Evolutionary conservation across 2,113 vertebrate species (phyloP).

Genomic region (Cyanoramphus novaezelandiae): DNA sequence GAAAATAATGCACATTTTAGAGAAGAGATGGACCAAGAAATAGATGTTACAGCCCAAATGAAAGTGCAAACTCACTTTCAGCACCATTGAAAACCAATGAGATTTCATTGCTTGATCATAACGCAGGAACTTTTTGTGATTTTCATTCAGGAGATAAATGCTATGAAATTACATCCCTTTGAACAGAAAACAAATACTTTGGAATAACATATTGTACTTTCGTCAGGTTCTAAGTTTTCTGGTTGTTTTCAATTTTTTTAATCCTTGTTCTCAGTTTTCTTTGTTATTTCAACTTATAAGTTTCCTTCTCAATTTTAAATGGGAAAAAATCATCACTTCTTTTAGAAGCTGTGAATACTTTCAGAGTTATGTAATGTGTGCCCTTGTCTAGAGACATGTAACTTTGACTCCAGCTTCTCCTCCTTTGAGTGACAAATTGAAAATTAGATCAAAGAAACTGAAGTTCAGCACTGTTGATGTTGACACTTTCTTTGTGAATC

Average conservation of each 20-base stretch:
- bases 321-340: background rate
- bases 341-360: background rate
- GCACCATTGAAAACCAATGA: background rate
- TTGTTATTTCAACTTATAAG: background rate
- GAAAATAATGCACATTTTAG: background rate
- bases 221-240: background rate
- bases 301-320: background rate
- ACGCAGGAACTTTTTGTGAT: background rate
- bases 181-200: background rate
- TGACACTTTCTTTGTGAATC: background rate
- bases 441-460: constrained; percentile 7
- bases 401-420: background rate
- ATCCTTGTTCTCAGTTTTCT: background rate
- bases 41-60: background rate
- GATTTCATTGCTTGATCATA: background rate
- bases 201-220: background rate
- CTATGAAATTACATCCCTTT: background rate
- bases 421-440: constrained; percentile 5
- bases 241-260: background rate
- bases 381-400: background rate
- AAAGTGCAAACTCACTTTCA: background rate
- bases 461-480: background rate
- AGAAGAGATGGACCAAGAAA: background rate
- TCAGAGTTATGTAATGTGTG: background rate
- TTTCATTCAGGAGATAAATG: background rate